Evolutionary conservation across 2,113 vertebrate genomes (phyloP).

Genomic region (Sander vitreus): DNA sequence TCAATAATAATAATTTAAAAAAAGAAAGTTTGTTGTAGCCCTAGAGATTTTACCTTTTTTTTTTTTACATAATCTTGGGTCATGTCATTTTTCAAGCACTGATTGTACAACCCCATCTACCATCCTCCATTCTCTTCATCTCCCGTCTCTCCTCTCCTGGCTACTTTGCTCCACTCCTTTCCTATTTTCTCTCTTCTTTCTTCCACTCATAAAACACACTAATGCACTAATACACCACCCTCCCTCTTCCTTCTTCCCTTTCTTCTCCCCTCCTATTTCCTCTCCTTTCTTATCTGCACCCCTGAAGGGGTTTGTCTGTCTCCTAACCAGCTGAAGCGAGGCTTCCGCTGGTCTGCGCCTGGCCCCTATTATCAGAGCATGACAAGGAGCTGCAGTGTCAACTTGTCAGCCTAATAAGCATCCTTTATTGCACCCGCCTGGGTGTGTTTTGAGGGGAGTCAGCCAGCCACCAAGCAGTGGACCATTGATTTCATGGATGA

Average conservation of each 20-base stretch:
- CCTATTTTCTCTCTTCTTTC: slow-evolving; percentile 12
- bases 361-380: slow-evolving; percentile 80
- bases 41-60: background rate
- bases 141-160: background rate
- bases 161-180: slow-evolving; percentile 6
- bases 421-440: slow-evolving; percentile 77
- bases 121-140: background rate
- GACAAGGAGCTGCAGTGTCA: slow-evolving; percentile 80
- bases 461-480: slow-evolving; percentile 64
- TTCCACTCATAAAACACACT: slow-evolving; percentile 31
- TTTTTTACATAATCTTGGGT: background rate
- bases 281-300: slow-evolving; percentile 62
- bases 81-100: background rate
- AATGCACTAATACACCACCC: slow-evolving; percentile 37
- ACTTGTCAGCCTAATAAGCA: slow-evolving; percentile 82
- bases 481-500: slow-evolving; percentile 77
- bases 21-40: too few relatives aligned
- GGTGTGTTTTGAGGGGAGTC: slow-evolving; percentile 70
- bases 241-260: slow-evolving; percentile 26
- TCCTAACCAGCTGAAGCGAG: slow-evolving; percentile 70
- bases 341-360: slow-evolving; percentile 62
- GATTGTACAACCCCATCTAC: background rate
- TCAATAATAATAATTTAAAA: too few relatives aligned
- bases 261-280: slow-evolving; percentile 41
- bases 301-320: slow-evolving; percentile 69